Conservation (phyloP, 2,113 vertebrate genomes). For the Notothenia coriiceps region DNA sequence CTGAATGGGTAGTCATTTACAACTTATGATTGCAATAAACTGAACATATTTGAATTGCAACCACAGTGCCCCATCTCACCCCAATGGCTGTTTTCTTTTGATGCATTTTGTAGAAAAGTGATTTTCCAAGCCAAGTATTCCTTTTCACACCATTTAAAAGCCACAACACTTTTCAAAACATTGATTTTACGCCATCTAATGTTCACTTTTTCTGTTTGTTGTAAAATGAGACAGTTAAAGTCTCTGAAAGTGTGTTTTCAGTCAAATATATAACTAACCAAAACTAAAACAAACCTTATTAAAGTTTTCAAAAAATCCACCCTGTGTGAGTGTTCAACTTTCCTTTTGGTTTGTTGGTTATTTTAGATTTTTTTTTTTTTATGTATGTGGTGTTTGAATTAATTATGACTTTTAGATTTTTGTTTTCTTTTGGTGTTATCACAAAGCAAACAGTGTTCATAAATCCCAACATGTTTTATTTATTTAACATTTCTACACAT, state of each 20-base stretch:
- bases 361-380: conserved; percentile 60
- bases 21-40: conserved; percentile 15
- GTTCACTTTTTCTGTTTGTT: conserved; percentile 29
- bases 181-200: conserved; percentile 14
- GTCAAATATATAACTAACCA: conserved; percentile 20
- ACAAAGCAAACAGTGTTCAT: conserved; percentile 13
- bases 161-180: not conserved
- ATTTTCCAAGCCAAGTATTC: not conserved
- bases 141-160: not conserved
- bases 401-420: conserved; percentile 48
- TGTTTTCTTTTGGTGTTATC: conserved; percentile 35
- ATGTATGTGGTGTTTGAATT: conserved; percentile 66
- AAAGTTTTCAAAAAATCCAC: conserved; percentile 11
- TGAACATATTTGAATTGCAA: conserved; percentile 12
- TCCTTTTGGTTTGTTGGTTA: conserved; percentile 56
- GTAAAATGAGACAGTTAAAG: conserved; percentile 8
- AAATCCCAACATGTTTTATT: conserved; percentile 30
- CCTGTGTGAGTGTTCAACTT: conserved; percentile 53
- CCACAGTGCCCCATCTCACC: conserved; percentile 1
- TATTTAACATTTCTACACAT: conserved; percentile 6
- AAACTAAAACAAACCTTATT: conserved; percentile 3
- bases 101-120: conserved; percentile 11
- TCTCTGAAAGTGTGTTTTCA: conserved; percentile 40
- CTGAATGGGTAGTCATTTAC: conserved; percentile 3
- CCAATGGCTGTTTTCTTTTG: not conserved